phyloP scores from a whole-genome alignment of 2,113 vertebrate genomes.

The Gymnocephalus cernua region DNA sequence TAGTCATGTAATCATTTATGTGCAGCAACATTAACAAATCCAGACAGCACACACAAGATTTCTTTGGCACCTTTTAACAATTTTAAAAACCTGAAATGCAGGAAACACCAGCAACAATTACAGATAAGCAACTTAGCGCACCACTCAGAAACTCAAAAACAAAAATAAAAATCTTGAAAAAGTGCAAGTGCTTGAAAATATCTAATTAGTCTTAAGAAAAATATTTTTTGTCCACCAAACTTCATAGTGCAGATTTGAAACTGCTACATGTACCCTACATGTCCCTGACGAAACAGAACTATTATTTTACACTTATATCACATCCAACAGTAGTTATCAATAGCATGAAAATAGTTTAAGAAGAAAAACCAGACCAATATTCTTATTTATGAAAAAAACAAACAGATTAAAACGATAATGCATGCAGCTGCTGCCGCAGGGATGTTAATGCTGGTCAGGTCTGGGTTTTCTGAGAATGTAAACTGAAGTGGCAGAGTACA shows the following conservation, averaged over 20 bases:
- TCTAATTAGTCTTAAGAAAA: background rate
- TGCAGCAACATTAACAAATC: background rate
- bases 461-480: background rate
- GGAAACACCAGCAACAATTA: background rate
- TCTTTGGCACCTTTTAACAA: background rate
- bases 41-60: background rate
- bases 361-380: background rate
- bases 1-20: background rate
- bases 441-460: background rate
- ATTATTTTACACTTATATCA: background rate
- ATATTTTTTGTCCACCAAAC: background rate
- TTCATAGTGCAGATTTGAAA: background rate
- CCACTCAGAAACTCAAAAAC: background rate
- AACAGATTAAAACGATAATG: background rate
- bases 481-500: background rate
- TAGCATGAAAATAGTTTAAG: background rate
- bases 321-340: background rate
- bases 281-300: background rate
- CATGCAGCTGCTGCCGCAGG: too few relatives aligned
- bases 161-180: background rate
- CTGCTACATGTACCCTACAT: rapidly evolving
- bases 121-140: rapidly evolving
- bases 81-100: background rate
- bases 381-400: background rate
- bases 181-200: constrained; percentile 37